These are phyloP conservation scores for Drosophila tripunctata DNA, from an alignment of 2,888 invertebrate species.

Conservation along the genomic window DNA sequence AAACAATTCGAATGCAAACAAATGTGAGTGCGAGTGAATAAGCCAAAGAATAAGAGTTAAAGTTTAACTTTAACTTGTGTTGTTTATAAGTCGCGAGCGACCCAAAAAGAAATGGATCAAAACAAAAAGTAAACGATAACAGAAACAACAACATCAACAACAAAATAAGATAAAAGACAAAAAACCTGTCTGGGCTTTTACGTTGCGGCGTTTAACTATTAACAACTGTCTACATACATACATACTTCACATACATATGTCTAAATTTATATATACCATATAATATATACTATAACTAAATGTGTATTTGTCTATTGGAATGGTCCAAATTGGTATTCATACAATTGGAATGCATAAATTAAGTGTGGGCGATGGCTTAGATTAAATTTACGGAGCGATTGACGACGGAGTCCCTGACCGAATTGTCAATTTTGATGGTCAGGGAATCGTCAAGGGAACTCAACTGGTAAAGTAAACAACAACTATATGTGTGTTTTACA, in stretches of 20 bases:
- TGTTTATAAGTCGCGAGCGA: slow-evolving; percentile 56
- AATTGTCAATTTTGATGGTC: slow-evolving; percentile 20
- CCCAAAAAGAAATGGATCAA: slow-evolving; percentile 61
- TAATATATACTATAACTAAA: not conserved
- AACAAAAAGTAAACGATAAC: slow-evolving; percentile 32
- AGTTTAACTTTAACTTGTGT: slow-evolving; percentile 39
- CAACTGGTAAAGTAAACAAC: slow-evolving; percentile 15
- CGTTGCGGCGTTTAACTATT: slow-evolving; percentile 8
- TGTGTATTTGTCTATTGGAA: slow-evolving; percentile 4
- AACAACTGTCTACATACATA: slow-evolving; percentile 23
- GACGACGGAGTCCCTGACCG: slow-evolving; percentile 43
- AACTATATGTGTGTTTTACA: not conserved
- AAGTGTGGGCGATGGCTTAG: slow-evolving; percentile 24
- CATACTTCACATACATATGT: not conserved
- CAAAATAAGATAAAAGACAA: not conserved
- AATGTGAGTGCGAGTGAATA: slow-evolving; percentile 8
- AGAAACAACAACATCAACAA: slow-evolving; percentile 5
- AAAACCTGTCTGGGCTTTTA: slow-evolving; percentile 51
- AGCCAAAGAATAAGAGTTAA: slow-evolving; percentile 10
- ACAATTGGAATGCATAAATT: not conserved
- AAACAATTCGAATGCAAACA: slow-evolving; percentile 42
- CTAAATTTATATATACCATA: slow-evolving; percentile 2
- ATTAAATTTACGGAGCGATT: not conserved
- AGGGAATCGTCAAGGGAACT: slow-evolving; percentile 19
- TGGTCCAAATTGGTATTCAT: slow-evolving; percentile 19